Evolutionary conservation across 1,140 invertebrate species (phyloP).

Genomic region (Cherax destructor): DNA sequence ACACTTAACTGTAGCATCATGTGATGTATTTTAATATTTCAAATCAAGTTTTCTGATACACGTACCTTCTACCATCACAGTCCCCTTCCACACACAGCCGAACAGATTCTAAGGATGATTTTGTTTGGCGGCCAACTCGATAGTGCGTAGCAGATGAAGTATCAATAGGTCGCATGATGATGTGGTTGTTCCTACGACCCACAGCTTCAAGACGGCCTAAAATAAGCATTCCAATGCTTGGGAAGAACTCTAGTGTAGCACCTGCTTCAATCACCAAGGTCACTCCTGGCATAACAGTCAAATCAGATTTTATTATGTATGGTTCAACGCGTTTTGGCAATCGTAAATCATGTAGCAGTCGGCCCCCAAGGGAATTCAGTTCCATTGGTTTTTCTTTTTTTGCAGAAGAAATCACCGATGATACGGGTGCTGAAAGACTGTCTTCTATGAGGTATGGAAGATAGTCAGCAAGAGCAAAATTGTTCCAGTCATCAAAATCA

Average conservation of each 20-base stretch:
- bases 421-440: constrained; percentile 81
- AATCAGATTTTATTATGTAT: constrained; percentile 91
- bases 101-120: constrained; percentile 74
- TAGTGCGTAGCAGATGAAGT: constrained; percentile 67
- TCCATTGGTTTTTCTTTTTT: constrained; percentile 75
- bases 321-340: constrained; percentile 83
- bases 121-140: constrained; percentile 54
- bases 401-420: constrained; percentile 31
- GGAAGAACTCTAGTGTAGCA: constrained; percentile 94
- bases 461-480: constrained; percentile 94
- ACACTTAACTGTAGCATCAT: no score
- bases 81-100: constrained; percentile 85
- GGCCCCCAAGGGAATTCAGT: constrained; percentile 87
- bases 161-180: constrained; percentile 86
- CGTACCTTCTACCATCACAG: constrained; percentile 78
- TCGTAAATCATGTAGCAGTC: constrained; percentile 85
- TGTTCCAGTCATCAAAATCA: constrained; percentile 99
- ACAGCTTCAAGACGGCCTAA: constrained; percentile 92
- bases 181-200: constrained; percentile 87
- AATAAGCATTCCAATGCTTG: constrained; percentile 97
- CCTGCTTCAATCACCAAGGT: constrained; percentile 92
- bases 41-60: not conserved
- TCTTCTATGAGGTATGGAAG: constrained; percentile 89
- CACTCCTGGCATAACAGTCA: constrained; percentile 95
- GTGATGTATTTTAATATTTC: not conserved